Base-by-base conservation (phyloP, 2,888 invertebrate genomes). In the Harmothoe impar region DNA sequence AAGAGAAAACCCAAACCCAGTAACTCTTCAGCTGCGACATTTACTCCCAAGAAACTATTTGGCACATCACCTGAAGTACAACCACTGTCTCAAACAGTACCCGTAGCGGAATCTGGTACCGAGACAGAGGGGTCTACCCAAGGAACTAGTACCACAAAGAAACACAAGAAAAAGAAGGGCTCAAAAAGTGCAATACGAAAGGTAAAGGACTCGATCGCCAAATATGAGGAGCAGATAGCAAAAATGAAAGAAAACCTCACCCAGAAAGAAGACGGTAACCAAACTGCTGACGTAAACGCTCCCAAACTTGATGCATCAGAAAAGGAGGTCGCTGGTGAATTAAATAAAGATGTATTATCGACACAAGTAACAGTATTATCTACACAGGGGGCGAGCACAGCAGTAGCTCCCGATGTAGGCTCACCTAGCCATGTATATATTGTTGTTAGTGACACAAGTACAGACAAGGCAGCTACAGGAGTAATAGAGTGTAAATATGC, bases 221-320 rank as follows among this genome's bases (percentile, higher is more conserved):
- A 86, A 86, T n/a, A 25, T 23, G 33, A 86, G n/a, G 31, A 86
- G n/a, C 81, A 35, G 33, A 33, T 81, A 43, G 81, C 81, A 81
- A 31, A 23, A 31, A 29, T 77, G 77, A 81, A 81, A 43, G 0
- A 35, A 35, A 33, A 10, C 10, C 81, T 81, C 3, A 35, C 35
- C 5, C 81, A 81, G 33, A 77, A 77, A 77, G 77, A 77, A 31
- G 77, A 29, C 0, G 77, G 62, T 1, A 62, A 62, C n/a, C 3
- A 62, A 12, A 25, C 62, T 23, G n/a, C 62, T 43, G 43, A 43
- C 5, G 43, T 43, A 43, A 10, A 43, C 3, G 43, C 10, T 3
- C 5, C 5, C 3, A 3, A 43, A 10, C 5, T 3, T 43, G 43
- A 43, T 43, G 43, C 10, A 43, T 43, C 43, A 43, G 43, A 43